Base-by-base conservation (phyloP, 2,797 vertebrate species). In the Sarcoramphus papa region DNA sequence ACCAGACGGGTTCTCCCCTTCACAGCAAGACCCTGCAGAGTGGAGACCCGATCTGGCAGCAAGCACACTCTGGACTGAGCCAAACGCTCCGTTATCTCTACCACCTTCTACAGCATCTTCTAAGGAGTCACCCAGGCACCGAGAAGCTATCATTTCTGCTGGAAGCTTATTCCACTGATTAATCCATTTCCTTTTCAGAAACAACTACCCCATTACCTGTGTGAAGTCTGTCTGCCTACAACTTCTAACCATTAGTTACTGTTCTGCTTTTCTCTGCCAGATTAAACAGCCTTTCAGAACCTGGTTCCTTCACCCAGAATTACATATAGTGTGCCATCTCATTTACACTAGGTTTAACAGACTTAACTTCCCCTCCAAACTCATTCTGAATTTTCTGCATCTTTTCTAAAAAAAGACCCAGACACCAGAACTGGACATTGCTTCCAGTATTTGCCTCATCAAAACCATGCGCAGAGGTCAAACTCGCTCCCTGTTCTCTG, bases 31-130 rank as follows among this genome's bases (percentile, higher is more conserved):
- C 45, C 47, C 80, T 19, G 6, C n/a, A 4, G n/a, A 41, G 47
- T 5, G 5, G 37, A 37, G 33, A 22, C 45, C 20, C 0, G 0
- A 6, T 10, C 53, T 5, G 4, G 35, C 35, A 14, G 60, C 21
- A 31, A 13, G 17, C 51, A 24, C 14, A 9, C 54, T 23, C 25
- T 3, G 47, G 45, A 18, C 53, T 3, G 12, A 73, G 9, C 15
- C 54, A 40, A 50, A 57, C 1, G 4, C 54, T n/a, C 41, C 9
- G 1, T 18, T 10, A 24, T 7, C 80, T 64, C 37, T 17, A 12
- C 48, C 23, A 16, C 13, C n/a, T 45, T 19, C 88, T 37, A 7
- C 31, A 62, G 37, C 50, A 30, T 4, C 63, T 47, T 37, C 68
- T 24, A 4, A 35, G 19, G 48, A 43, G 62, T 7, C 25, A 27